A percentile compares a stretch with the other conserved stretches of the same genome.
These are phyloP conservation scores for Cephus spinipes DNA, from an alignment of 2,888 invertebrate species.

Conservation along the genomic window DNA sequence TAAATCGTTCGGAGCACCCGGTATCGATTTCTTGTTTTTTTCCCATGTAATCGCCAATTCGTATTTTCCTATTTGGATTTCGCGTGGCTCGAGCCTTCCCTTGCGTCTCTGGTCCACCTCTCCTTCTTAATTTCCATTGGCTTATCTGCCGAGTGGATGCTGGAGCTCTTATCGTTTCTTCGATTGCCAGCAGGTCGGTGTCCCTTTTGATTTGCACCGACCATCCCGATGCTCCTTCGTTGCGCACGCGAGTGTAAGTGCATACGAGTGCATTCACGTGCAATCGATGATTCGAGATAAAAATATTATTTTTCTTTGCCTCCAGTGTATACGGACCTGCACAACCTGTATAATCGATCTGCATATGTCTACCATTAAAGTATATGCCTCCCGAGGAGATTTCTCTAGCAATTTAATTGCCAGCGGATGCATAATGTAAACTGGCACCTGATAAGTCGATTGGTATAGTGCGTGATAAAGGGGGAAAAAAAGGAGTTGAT, in stretches of 20 bases:
- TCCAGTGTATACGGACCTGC: background rate
- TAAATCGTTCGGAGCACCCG: background rate
- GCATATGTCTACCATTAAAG: background rate
- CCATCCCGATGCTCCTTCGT: background rate
- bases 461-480: background rate
- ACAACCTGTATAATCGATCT: background rate
- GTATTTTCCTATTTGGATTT: background rate
- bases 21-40: background rate
- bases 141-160: background rate
- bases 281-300: background rate
- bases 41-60: background rate
- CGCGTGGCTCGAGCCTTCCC: background rate
- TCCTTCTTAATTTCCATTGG: background rate
- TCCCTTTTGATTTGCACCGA: background rate
- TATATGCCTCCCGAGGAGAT: background rate
- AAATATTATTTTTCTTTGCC: background rate
- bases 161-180: background rate
- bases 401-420: background rate
- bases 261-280: background rate
- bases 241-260: background rate
- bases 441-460: background rate
- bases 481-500: background rate
- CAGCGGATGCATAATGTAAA: background rate
- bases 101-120: background rate
- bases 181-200: background rate